Conservation (phyloP, 1,140 invertebrate species). For the Ostrea denselamellosa region DNA sequence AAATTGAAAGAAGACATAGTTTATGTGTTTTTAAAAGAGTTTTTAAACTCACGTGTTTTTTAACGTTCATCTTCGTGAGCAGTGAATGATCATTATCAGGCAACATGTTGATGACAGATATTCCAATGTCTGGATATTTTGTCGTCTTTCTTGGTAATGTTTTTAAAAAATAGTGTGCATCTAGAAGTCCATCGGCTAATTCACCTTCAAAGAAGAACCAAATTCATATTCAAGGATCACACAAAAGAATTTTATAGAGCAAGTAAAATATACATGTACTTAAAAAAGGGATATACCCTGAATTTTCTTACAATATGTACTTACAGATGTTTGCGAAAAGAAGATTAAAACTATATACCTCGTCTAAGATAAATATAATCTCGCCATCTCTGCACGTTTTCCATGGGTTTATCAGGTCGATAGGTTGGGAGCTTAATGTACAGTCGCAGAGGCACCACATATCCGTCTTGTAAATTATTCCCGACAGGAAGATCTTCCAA, state of each 20-base stretch:
- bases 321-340: background rate
- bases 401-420: constrained; percentile 23
- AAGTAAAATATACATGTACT: too few species aligned
- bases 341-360: background rate
- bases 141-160: constrained; percentile 15
- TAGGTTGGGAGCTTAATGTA: constrained; percentile 18
- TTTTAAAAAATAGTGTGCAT: background rate
- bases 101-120: constrained; percentile 37
- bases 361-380: constrained; percentile 39
- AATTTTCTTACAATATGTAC: background rate
- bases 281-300: too few species aligned
- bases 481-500: constrained; percentile 26
- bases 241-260: background rate
- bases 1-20: too few species aligned
- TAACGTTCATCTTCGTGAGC: constrained; percentile 20
- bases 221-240: background rate
- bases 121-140: constrained; percentile 13
- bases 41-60: constrained; percentile 5
- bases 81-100: constrained; percentile 23
- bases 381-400: constrained; percentile 42
- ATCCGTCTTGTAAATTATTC: constrained; percentile 35
- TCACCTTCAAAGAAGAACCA: constrained; percentile 25
- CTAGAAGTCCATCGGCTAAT: constrained; percentile 6
- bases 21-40: background rate
- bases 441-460: constrained; percentile 3